Evolutionary conservation across 2,888 invertebrate genomes (phyloP), one percentile per base, ranked within the genome.

Genomic region (Metalampra italica): DNA sequence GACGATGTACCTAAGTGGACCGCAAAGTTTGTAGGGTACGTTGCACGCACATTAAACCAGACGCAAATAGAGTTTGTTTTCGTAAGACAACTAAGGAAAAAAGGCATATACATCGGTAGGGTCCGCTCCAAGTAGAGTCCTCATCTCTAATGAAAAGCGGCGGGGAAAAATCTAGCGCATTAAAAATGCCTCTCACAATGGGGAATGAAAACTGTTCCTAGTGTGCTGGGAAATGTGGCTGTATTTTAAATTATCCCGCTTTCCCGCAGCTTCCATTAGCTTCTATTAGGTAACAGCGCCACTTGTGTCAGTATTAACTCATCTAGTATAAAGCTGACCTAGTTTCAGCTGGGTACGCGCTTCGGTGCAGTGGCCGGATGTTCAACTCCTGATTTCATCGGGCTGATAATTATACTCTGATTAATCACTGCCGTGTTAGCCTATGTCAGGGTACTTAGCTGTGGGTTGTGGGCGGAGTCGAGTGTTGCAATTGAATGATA

Each of bases 291-390:
- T 40, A 9, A 45, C 36, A 22, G n/a, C 29, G 8, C 32, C 45
- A 39, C 39, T 45, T 38, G 7, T 29, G 29, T 7, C 1, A 39
- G 29, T 13, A 30, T 7, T 29, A 13, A 45, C 39, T 39, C 39
- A 36, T 45, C 29, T 29, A n/a, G 40, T 40, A 30, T 30, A 46
- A 46, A 40, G 46, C 37, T 46, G 46, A 46, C 46, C 46, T 30
- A 46, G 46, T 40, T 40, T 9, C 15, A 11, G 4, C 9, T 11
- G 3, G 34, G 11, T 34, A 34, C 34, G 11, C n/a, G n/a, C n/a
- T n/a, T 11, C 2, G 34, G 9, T 34, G 1, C 1, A 9, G 34
- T 9, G 1, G 34, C 11, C 34, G 34, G 1, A 9, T 34, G 1
- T 11, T 11, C 1, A 11, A 7, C 9, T 34, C 3, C 22, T 22